A percentile compares a stretch with the other conserved stretches of the same genome.
Evolutionary conservation across 1,140 invertebrate genomes (phyloP).

Genomic region (Neoseiulus cucumeris): DNA sequence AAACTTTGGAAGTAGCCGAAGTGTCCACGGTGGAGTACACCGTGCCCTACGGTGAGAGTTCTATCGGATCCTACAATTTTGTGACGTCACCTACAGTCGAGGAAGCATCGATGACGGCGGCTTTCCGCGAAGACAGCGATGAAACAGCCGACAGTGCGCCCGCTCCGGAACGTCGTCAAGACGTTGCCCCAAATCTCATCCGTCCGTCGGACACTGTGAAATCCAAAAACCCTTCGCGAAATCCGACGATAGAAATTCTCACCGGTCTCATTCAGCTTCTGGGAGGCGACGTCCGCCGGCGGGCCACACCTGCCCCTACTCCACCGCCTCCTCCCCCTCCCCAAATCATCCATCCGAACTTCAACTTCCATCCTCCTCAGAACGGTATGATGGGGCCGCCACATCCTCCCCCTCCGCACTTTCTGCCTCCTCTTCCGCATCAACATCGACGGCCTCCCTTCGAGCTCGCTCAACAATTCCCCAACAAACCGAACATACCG

Average conservation of each 20-base stretch:
- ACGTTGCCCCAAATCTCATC: background rate
- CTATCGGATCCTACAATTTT: background rate
- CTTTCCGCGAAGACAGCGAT: slow-evolving; percentile 2
- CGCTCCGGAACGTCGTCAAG: background rate
- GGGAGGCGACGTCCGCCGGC: slow-evolving; percentile 57
- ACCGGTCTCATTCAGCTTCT: slow-evolving; percentile 68
- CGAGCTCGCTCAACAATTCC: slow-evolving; percentile 13
- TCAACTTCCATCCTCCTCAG: background rate
- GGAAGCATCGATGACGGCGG: background rate
- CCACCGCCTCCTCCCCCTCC: slow-evolving; percentile 4
- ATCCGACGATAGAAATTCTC: slow-evolving; percentile 44
- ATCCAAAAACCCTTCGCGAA: slow-evolving; percentile 11
- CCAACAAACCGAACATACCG: background rate
- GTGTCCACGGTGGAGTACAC: background rate
- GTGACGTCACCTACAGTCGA: background rate
- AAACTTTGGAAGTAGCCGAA: background rate
- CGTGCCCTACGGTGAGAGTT: background rate
- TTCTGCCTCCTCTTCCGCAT: slow-evolving; percentile 4
- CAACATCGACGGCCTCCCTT: slow-evolving; percentile 11
- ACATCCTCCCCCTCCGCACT: background rate
- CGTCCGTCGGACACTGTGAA: slow-evolving; percentile 6
- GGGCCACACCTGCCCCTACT: slow-evolving; percentile 23
- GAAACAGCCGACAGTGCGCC: background rate
- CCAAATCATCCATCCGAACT: background rate
- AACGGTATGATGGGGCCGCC: background rate